Evolutionary conservation across 2,113 vertebrate genomes (phyloP).

Genomic region (Abramis brama): DNA sequence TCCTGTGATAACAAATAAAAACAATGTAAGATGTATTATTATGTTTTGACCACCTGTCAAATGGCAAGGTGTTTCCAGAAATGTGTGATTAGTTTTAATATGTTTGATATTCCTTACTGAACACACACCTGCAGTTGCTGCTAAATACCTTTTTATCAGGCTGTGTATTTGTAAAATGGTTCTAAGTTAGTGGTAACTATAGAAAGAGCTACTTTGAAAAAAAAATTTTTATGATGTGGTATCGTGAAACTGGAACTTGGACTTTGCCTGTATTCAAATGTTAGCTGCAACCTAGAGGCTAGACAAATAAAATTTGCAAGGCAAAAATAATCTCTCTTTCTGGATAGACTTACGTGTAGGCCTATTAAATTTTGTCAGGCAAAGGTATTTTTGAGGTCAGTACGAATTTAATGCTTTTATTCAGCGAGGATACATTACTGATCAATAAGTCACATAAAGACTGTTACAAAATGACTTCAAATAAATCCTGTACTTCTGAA

Average conservation of each 20-base stretch:
- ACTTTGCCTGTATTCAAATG: slow-evolving; percentile 48
- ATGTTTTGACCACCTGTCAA: not conserved
- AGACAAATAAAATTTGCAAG: slow-evolving; percentile 57
- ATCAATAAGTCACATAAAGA: not conserved
- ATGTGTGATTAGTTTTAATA: not conserved
- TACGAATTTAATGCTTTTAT: not conserved
- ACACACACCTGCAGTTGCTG: not conserved
- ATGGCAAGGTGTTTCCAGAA: not conserved
- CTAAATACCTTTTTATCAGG: not conserved
- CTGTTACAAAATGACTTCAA: not conserved
- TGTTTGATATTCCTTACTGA: not conserved
- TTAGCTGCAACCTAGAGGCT: too few species aligned
- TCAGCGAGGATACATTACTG: not conserved
- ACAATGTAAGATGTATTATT: not conserved
- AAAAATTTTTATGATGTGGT: not conserved
- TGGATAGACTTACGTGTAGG: not conserved
- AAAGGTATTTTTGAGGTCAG: not conserved
- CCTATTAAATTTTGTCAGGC: not conserved
- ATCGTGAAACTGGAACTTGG: not conserved
- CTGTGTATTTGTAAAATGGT: not conserved
- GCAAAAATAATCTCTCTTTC: slow-evolving; percentile 42
- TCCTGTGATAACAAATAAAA: not conserved
- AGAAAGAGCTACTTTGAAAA: not conserved
- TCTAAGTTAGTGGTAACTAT: not conserved
- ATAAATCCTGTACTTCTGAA: not conserved